phyloP scores from a whole-genome alignment of 2,797 vertebrate genomes.

The Syngnathus acus region DNA sequence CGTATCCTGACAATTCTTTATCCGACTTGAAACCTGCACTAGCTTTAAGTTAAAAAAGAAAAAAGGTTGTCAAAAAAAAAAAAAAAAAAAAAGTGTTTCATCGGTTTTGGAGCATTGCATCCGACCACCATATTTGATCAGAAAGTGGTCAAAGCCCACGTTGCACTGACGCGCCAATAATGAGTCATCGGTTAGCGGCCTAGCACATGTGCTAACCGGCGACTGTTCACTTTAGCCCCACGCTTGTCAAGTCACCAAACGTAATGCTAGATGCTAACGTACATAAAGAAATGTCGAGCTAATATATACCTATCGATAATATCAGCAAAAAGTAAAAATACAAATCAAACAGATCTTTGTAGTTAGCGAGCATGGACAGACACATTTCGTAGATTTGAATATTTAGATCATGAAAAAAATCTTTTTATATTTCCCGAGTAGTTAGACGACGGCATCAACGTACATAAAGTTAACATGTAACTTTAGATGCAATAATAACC shows the following conservation, averaged over 20 bases:
- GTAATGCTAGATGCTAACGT: constrained; percentile 4
- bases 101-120: neutral
- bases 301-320: neutral
- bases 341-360: neutral
- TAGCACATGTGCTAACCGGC: neutral
- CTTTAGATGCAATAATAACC: neutral
- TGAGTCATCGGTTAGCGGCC: neutral
- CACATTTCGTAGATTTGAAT: neutral
- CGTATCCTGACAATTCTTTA: neutral
- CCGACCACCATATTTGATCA: neutral
- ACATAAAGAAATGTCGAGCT: neutral
- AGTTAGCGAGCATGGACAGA: neutral
- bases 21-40: neutral
- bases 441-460: neutral
- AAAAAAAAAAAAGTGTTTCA: neutral
- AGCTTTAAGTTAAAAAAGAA: neutral
- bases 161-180: neutral
- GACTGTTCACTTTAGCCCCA: neutral
- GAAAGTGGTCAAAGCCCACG: neutral
- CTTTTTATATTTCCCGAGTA: constrained; percentile 2
- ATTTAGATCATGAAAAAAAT: neutral
- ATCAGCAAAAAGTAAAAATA: neutral
- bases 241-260: neutral
- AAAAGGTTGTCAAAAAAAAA: neutral
- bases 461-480: neutral